Base-by-base conservation (phyloP, 2,797 vertebrate species). In the Babyrousa celebensis region DNA sequence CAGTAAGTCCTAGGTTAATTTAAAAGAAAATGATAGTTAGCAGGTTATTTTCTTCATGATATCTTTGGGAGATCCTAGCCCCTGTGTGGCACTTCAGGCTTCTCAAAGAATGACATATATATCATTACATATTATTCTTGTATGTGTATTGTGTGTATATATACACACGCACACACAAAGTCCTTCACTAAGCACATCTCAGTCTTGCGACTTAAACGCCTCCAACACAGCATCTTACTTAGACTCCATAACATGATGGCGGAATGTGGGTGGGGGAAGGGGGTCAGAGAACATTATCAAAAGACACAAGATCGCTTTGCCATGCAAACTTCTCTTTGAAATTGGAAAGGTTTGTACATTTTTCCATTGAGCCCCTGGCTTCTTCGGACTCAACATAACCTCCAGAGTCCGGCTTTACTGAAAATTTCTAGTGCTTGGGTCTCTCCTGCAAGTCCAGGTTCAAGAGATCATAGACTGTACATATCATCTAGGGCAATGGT, bases 31-130 rank as follows among this genome's bases (percentile, higher is more conserved):
- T 12, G 70, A 2, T 70, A 86, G 12, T 72, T 72, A 25, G 70
- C n/a, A 84, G 71, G 48, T 86, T 75, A 40, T 86, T 82, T 84
- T 93, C 48, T 87, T 84, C 9, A 5, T 32, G 70, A 71, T 74
- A 60, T 88, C 23, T 4, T 89, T 85, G 67, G 32, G 54, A 43
- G 40, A 60, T 74, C 29, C 58, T 84, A 60, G 54, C 3, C 16
- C 36, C 71, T 67, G 6, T 54, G 21, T 68, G 27, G 5, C 14
- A 54, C 27, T 21, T 67, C 14, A 21, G 3, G 11, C 32, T 93
- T 89, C 43, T 87, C 62, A 71, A 71, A 71, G 68, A 71, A 71
- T 20, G 32, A 32, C 36, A 36, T 70, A 70, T 70, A 9, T 71
- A 12, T 71, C n/a, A 40, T 23, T 36, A 71, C 11, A 5, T 40